Percentiles rank a stretch among this genome's conserved stretches.
phyloP scores from a whole-genome alignment of 2,113 vertebrate species.

The Apeltes quadracus region DNA sequence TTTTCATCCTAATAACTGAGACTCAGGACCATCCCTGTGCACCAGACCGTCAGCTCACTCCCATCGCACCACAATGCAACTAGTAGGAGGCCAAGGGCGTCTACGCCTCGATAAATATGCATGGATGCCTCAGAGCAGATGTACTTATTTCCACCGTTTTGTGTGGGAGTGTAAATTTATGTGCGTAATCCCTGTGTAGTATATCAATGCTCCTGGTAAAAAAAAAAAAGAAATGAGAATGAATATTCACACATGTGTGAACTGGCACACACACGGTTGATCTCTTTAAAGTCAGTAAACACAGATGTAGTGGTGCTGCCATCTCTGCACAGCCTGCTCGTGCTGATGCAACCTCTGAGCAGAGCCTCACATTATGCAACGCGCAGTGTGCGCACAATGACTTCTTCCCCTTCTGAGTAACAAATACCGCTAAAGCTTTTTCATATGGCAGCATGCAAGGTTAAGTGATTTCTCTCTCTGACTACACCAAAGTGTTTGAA shows the following conservation, averaged over 20 bases:
- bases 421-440: constrained; percentile 26
- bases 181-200: constrained; percentile 75
- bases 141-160: constrained; percentile 79
- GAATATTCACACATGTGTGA: constrained; percentile 75
- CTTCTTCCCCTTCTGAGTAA: neutral
- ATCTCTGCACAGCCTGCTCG: constrained; percentile 36
- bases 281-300: constrained; percentile 62
- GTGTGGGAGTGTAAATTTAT: constrained; percentile 81
- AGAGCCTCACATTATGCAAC: constrained; percentile 37
- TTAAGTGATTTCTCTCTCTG: constrained; percentile 8
- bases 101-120: constrained; percentile 76
- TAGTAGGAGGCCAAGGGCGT: constrained; percentile 64
- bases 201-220: constrained; percentile 77
- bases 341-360: constrained; percentile 61
- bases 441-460: constrained; percentile 10
- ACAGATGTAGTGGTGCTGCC: constrained; percentile 30
- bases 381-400: neutral
- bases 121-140: constrained; percentile 74
- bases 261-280: constrained; percentile 33
- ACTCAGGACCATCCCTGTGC: constrained; percentile 52
- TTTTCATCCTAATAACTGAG: constrained; percentile 48
- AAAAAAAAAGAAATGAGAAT: constrained; percentile 62
- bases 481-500: neutral
- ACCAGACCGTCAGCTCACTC: constrained; percentile 61
- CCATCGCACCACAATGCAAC: constrained; percentile 61